Percentiles rank a stretch among this genome's conserved stretches.
phyloP scores from a whole-genome alignment of 2,113 vertebrate genomes.

The Myrmecobius fasciatus region DNA sequence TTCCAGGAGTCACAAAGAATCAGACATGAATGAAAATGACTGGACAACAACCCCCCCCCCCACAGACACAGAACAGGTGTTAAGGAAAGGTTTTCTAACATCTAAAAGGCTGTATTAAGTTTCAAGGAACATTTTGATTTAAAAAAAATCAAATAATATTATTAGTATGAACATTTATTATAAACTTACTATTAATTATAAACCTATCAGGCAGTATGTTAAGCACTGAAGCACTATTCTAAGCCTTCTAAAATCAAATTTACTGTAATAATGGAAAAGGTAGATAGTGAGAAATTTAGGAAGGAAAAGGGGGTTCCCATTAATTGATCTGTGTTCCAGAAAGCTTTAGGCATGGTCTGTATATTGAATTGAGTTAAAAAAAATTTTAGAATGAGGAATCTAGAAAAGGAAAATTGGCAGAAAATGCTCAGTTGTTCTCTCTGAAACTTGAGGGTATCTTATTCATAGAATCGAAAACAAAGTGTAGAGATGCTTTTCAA shows the following conservation, averaged over 20 bases:
- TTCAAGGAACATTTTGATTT: background rate
- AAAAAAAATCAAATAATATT: no score
- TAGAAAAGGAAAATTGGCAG: background rate
- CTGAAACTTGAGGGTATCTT: background rate
- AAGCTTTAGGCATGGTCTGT: background rate
- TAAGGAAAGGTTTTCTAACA: background rate
- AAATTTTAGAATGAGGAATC: no score
- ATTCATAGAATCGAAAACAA: background rate
- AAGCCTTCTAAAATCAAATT: background rate
- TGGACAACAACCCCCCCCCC: background rate
- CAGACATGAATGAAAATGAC: background rate
- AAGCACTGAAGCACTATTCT: background rate
- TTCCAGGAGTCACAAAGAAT: background rate
- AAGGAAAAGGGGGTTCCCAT: background rate
- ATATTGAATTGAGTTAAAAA: background rate
- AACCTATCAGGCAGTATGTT: background rate
- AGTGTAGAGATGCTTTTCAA: background rate
- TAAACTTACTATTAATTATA: no score
- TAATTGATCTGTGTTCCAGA: background rate
- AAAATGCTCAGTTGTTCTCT: background rate
- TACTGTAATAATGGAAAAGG: background rate
- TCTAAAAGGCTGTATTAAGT: background rate
- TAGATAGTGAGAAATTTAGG: rapidly evolving
- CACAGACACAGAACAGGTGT: background rate
- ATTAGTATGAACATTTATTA: no score